These are phyloP conservation scores for Meloidogyne floridensis DNA, from an alignment of 1,140 invertebrate genomes.

Conservation along the genomic window DNA sequence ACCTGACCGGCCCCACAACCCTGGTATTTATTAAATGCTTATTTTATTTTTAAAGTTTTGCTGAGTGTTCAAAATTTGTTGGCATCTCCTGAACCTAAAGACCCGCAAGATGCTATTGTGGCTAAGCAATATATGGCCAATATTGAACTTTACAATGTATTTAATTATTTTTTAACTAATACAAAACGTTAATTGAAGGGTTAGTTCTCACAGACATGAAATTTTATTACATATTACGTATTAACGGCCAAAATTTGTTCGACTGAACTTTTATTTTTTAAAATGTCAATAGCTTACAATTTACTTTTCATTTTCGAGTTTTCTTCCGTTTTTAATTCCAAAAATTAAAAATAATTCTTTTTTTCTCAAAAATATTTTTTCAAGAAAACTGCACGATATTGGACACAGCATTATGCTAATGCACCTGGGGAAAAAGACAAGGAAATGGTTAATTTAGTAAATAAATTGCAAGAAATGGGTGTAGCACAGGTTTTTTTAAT, in stretches of 20 bases:
- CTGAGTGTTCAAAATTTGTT: conserved; percentile 85
- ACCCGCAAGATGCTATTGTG: conserved; percentile 84
- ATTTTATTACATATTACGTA: too few species aligned
- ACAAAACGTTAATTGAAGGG: not conserved
- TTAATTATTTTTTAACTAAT: conserved; percentile 19
- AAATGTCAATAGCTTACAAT: too few species aligned
- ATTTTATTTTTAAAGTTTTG: conserved; percentile 66
- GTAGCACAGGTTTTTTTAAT: conserved; percentile 66
- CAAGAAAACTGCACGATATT: conserved; percentile 83
- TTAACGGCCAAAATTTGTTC: too few species aligned
- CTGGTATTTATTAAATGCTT: too few species aligned
- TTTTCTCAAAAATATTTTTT: conserved; percentile 12
- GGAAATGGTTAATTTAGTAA: conserved; percentile 66
- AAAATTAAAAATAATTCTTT: conserved; percentile 22
- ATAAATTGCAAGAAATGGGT: conserved; percentile 68
- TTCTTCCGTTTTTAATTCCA: too few species aligned
- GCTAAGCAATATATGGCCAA: conserved; percentile 92
- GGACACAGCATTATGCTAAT: conserved; percentile 89
- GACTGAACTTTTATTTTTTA: too few species aligned
- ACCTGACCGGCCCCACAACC: too few species aligned
- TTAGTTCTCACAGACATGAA: too few species aligned
- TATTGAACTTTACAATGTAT: conserved; percentile 76
- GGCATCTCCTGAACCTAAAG: conserved; percentile 81
- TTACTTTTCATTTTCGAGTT: too few species aligned
- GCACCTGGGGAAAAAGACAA: conserved; percentile 42